phyloP scores from a whole-genome alignment of 2,888 invertebrate species.

The Cryptophagus acutangulus region DNA sequence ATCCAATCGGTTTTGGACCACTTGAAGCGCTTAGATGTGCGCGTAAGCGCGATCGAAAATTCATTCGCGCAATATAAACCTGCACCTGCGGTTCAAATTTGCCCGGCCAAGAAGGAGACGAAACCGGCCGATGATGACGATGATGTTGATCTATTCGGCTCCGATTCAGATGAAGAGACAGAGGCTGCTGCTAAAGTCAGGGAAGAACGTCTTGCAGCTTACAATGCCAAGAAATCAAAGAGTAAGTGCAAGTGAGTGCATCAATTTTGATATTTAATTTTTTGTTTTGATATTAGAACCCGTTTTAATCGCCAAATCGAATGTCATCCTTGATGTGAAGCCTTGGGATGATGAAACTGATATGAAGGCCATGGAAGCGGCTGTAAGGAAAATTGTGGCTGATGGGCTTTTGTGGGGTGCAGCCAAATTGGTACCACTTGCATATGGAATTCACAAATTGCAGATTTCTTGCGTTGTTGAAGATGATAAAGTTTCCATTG shows the following conservation, averaged over 20 bases:
- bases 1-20: constrained; percentile 28
- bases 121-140: constrained; percentile 55
- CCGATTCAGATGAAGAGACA: constrained; percentile 72
- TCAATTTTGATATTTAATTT: too few species aligned
- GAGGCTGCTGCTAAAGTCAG: constrained; percentile 70
- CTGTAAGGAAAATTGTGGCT: constrained; percentile 68
- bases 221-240: constrained; percentile 87
- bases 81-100: too few species aligned
- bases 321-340: constrained; percentile 89
- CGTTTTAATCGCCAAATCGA: constrained; percentile 87
- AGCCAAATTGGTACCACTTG: constrained; percentile 84
- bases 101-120: constrained; percentile 13
- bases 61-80: too few species aligned
- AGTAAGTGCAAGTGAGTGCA: constrained; percentile 51
- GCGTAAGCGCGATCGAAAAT: constrained; percentile 32
- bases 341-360: constrained; percentile 93
- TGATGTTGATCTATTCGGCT: constrained; percentile 76
- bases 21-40: constrained; percentile 26
- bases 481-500: constrained; percentile 91
- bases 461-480: constrained; percentile 91
- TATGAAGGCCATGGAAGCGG: constrained; percentile 76
- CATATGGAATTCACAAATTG: constrained; percentile 87
- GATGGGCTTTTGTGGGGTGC: constrained; percentile 95
- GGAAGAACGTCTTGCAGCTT: constrained; percentile 82
- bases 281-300: too few species aligned